Conservation (phyloP, 2,888 invertebrate genomes). For the Laothoe populi region DNA sequence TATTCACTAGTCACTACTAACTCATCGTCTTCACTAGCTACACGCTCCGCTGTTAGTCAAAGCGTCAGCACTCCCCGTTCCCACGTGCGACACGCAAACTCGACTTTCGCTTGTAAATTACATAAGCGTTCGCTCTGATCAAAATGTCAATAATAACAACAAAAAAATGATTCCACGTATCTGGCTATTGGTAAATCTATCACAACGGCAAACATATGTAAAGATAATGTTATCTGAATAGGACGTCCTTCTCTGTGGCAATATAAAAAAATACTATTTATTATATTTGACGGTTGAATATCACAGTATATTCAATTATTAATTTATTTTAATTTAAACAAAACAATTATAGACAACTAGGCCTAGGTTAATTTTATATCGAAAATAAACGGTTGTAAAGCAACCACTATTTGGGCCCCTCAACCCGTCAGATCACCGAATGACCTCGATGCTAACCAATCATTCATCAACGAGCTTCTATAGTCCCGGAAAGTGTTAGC, state of each 20-base stretch:
- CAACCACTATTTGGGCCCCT: conserved; percentile 50
- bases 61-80: background rate
- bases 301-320: conserved; percentile 46
- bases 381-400: conserved; percentile 46
- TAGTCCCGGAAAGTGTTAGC: conserved; percentile 57
- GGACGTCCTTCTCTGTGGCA: conserved; percentile 61
- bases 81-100: conserved; percentile 36
- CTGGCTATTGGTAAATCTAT: conserved; percentile 42
- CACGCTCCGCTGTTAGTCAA: conserved; percentile 34
- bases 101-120: conserved; percentile 47
- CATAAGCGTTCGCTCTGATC: conserved; percentile 43
- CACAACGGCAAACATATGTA: conserved; percentile 51
- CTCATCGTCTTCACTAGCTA: conserved; percentile 40
- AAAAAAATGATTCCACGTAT: conserved; percentile 42
- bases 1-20: conserved; percentile 30
- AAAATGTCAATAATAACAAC: conserved; percentile 49
- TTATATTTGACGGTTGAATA: conserved; percentile 45
- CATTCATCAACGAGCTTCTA: conserved; percentile 53
- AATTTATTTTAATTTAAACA: conserved; percentile 27
- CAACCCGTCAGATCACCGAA: conserved; percentile 69
- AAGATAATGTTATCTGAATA: conserved; percentile 63
- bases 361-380: conserved; percentile 57
- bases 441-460: conserved; percentile 74
- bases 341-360: conserved; percentile 42
- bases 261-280: conserved; percentile 49